Conservation (phyloP, 2,797 vertebrate genomes). For the Lagocephalus sceleratus region DNA sequence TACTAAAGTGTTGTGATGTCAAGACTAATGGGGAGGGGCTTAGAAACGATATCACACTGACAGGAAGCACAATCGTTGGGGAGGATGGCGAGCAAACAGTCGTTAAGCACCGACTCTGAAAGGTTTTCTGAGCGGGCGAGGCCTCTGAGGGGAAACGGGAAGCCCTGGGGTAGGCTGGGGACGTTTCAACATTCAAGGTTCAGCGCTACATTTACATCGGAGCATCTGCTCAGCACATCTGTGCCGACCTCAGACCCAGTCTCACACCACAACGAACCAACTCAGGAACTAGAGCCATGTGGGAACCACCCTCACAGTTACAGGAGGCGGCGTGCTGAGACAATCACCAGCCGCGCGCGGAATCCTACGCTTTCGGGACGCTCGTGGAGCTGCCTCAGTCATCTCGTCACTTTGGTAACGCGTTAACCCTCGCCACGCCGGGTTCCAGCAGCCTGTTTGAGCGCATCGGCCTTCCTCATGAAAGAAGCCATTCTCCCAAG, state of each 20-base stretch:
- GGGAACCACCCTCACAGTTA: no score
- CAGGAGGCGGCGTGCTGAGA: no score
- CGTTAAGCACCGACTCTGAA: constrained; percentile 25
- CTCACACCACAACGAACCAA: no score
- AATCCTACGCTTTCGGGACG: no score
- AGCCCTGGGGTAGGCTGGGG: constrained; percentile 19
- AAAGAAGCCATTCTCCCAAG: neutral
- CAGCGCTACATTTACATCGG: constrained; percentile 36
- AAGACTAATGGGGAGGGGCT: constrained; percentile 44
- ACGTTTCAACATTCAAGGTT: constrained; percentile 6
- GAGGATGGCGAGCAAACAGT: constrained; percentile 27
- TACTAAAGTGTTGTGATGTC: constrained; percentile 54
- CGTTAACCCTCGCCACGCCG: no score
- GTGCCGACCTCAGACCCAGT: constrained; percentile 6
- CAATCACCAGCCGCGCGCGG: no score
- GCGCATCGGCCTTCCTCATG: no score
- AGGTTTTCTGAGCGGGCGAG: constrained; percentile 44
- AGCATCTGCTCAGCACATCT: constrained; percentile 23
- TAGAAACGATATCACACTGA: neutral
- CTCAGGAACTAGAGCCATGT: no score
- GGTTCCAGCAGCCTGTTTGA: no score
- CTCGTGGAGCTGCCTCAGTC: neutral
- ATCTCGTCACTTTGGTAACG: constrained; percentile 13
- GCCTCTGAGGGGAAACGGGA: constrained; percentile 38
- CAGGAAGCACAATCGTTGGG: constrained; percentile 6